Evolutionary conservation across 2,888 invertebrate genomes (phyloP).

Genomic region (Chironomus tentans): DNA sequence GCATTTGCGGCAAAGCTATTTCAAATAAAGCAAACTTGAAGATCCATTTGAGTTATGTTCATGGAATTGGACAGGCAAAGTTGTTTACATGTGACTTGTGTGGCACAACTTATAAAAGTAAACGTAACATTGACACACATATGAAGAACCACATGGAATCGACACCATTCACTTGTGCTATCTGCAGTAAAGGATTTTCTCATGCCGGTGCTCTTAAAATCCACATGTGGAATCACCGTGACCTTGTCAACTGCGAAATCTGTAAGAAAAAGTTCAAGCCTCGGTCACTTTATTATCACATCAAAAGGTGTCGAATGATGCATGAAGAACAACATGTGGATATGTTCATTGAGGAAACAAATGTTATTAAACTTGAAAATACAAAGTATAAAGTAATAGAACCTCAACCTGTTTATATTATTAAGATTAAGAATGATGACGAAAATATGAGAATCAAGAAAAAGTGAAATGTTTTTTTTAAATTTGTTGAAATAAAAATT

Average conservation of each 20-base stretch:
- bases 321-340: not conserved
- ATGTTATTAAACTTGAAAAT: no score
- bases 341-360: no score
- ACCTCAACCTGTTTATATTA: no score
- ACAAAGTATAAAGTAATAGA: no score
- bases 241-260: not conserved
- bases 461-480: no score
- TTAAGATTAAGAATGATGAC: no score
- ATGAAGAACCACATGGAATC: not conserved
- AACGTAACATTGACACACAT: not conserved
- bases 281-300: not conserved
- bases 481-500: no score
- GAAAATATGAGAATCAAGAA: no score
- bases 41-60: not conserved
- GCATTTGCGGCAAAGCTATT: not conserved
- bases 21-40: slow-evolving; percentile 1
- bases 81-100: not conserved
- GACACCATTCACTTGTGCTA: not conserved
- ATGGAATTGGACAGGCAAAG: not conserved
- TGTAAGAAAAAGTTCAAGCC: not conserved
- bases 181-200: not conserved
- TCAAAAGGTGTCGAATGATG: not conserved
- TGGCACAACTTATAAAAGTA: not conserved
- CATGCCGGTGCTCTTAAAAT: not conserved
- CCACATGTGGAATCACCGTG: slow-evolving; percentile 1